A percentile compares a stretch with the other conserved stretches of the same genome.
These are phyloP conservation scores for Paramisgurnus dabryanus DNA, from an alignment of 2,113 vertebrate species.

Conservation along the genomic window DNA sequence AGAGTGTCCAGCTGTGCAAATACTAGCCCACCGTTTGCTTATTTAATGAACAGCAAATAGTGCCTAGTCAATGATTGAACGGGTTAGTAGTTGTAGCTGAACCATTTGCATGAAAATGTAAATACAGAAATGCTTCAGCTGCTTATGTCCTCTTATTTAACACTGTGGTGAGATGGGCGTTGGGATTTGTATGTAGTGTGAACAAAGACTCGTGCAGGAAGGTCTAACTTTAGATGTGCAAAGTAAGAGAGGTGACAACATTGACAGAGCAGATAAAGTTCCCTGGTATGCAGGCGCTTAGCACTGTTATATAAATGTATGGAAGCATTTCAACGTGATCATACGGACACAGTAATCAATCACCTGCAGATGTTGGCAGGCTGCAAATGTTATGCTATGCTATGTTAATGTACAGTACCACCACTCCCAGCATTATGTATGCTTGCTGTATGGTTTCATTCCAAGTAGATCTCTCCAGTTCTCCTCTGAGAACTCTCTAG, in stretches of 20 bases:
- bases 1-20: too few relatives aligned
- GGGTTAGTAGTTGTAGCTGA: background rate
- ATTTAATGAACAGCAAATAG: too few relatives aligned
- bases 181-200: too few relatives aligned
- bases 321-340: conserved; percentile 45
- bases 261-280: background rate
- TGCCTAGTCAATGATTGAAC: too few relatives aligned
- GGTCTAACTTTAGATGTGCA: background rate
- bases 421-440: conserved; percentile 27
- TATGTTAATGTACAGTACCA: conserved; percentile 1
- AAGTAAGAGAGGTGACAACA: background rate
- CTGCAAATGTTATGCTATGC: background rate
- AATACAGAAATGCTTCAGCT: too few relatives aligned
- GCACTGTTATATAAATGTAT: conserved; percentile 36
- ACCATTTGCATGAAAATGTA: background rate
- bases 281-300: conserved; percentile 9
- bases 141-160: too few relatives aligned
- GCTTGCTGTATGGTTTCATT: background rate
- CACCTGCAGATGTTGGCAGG: conserved; percentile 33
- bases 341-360: conserved; percentile 41
- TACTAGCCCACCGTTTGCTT: too few relatives aligned
- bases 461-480: conserved; percentile 11
- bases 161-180: too few relatives aligned
- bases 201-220: too few relatives aligned
- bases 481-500: too few relatives aligned